Evolutionary conservation across 2,797 vertebrate genomes (phyloP).

Genomic region (Arctocebus calabarensis): DNA sequence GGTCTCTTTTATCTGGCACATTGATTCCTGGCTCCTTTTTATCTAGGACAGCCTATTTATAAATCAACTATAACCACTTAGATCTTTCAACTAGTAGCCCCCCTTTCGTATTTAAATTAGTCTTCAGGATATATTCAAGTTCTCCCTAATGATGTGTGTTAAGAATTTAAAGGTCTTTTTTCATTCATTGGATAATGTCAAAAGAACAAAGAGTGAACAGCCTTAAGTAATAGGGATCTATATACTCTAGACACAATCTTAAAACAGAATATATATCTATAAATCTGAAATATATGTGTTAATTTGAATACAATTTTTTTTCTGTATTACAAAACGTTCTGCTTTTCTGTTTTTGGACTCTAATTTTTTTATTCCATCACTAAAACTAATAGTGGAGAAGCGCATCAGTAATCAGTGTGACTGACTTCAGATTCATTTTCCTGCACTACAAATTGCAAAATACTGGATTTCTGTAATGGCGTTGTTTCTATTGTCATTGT

Average conservation of each 20-base stretch:
- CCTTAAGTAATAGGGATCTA: neutral
- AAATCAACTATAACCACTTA: conserved; percentile 73
- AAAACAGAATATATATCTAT: neutral
- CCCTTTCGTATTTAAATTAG: conserved; percentile 67
- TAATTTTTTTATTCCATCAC: neutral
- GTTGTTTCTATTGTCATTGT: neutral
- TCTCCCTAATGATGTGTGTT: conserved; percentile 54
- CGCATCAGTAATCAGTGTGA: neutral
- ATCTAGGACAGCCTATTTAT: conserved; percentile 79
- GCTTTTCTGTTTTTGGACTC: conserved; percentile 13
- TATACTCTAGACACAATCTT: conserved; percentile 17
- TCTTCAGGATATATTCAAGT: conserved; percentile 52
- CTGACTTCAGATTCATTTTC: conserved; percentile 7
- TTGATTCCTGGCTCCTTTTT: conserved; percentile 79
- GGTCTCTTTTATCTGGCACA: conserved; percentile 81
- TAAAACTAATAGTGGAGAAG: neutral
- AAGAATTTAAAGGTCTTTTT: conserved; percentile 62
- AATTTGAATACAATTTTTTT: neutral
- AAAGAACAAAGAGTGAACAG: conserved; percentile 66
- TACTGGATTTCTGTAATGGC: neutral
- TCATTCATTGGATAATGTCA: conserved; percentile 48
- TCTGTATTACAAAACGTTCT: neutral
- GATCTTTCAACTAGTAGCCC: conserved; percentile 64
- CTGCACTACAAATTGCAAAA: neutral
- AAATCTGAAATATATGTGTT: neutral